Base-by-base conservation (phyloP, 2,113 vertebrate species). In the Cololabis saira region DNA sequence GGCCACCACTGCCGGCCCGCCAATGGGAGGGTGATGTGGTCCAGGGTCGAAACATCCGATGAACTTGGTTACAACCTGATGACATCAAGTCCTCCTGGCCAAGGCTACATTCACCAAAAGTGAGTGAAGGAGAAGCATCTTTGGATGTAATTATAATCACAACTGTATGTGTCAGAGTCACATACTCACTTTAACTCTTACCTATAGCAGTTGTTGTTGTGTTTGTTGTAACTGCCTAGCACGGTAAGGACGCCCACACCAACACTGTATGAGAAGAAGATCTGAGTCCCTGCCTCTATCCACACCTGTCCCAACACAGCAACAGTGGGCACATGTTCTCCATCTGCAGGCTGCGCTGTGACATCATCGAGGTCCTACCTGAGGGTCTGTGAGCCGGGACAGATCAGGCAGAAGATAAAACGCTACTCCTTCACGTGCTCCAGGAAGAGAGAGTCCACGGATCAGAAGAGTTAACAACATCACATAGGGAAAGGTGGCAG, bases 201-300 rank as follows among this genome's bases (percentile, higher is more conserved):
- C 93, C 71, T 92, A 42, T 94, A 93, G 66, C 92, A 94, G 85
- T 94, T 92, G 68, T 92, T 93, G 50, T 84, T 85, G 69, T 84
- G 84, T 9, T 50, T 50, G 74, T 94, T 94, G 78, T 93, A 94
- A 61, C 92, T 93, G 44, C 85, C 87, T 0, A 93, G 62, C 6
- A 85, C 87, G 6, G 27, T 83, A 12, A 93, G 43, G 6, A 52
- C 4, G 2, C 92, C 91, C 33, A 85, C 82, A 3, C 89, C 83
- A 12, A 93, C 14, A 60, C 92, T 91, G 74, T 85, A 93, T 2
- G 91, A 92, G 73, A 90, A 93, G 61, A 91, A 88, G 59, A 94
- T 86, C 80, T 94, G 93, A 63, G 84, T 30, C 2, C 81, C 91
- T 0, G 93, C 93, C 49, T 93, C 93, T 90, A 93, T 85, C 93